Base-by-base conservation (phyloP, 2,888 invertebrate species). In the Andrena fulva region DNA sequence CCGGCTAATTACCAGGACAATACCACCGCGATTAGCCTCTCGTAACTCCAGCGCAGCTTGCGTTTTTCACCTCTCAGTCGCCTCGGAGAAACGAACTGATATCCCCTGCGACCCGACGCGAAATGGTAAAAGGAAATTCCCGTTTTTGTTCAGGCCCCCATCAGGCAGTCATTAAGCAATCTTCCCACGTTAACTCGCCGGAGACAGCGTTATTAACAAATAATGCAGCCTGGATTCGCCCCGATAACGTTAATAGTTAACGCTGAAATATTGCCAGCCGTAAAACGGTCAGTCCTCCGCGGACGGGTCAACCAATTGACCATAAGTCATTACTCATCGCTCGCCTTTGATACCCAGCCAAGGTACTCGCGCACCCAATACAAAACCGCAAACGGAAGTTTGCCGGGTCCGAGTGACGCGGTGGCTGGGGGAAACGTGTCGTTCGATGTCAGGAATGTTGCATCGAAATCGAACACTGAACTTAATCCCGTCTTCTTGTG, bases 81-180 rank as follows among this genome's bases (percentile, higher is more conserved):
- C 50, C 35, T 59, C 27, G 24, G 50, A 12, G 31, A 8, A 24
- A 42, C 16, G 35, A 8, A 48, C 16, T 63, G 62, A 73, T 60
- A 60, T 35, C 54, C 64, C 60, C 71, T n/a, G 70, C 73, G 60
- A 70, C 20, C 62, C 20, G 48, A 48, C 89, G 81, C 86, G 87
- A 89, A 42, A 91, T 88, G 89, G 90, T 80, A 88, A 90, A 87
- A 91, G 91, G 89, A 90, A 90, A 91, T 90, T 85, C 87, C 79
- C 85, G 85, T 63, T 81, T 82, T 76, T 69, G 29, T 84, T 86
- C 82, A 35, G 70, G 60, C 80, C 80, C 85, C 88, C 77, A n/a
- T n/a, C n/a, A n/a, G n/a, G 29, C 35, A 60, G 75, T 82, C 87
- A 86, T 89, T 85, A 89, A 78, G 62, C 72, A 74, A 84, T 74